Evolutionary conservation across 2,888 invertebrate genomes (phyloP).

Genomic region (Drosophila pseudotakahashii): DNA sequence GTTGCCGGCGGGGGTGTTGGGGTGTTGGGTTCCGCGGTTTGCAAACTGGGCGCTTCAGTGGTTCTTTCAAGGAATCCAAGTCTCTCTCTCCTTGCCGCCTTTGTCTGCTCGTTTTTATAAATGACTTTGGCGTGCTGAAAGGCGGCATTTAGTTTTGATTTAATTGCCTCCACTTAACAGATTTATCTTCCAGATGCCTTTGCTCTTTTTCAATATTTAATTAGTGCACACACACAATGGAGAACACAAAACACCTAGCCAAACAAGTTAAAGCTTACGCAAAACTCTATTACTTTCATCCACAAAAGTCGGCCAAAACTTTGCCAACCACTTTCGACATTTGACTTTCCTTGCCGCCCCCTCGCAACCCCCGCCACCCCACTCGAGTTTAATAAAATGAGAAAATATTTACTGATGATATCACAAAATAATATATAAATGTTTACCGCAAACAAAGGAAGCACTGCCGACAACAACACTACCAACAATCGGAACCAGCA

Average conservation of each 20-base stretch:
- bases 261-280: slow-evolving; percentile 41
- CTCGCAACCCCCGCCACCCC: background rate
- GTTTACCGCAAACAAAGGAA: slow-evolving; percentile 55
- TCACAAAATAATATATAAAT: slow-evolving; percentile 50
- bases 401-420: slow-evolving; percentile 58
- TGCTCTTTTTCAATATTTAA: slow-evolving; percentile 41
- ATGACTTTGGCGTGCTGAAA: slow-evolving; percentile 62
- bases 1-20: slow-evolving; percentile 7
- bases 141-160: slow-evolving; percentile 75
- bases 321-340: slow-evolving; percentile 39
- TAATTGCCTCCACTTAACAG: slow-evolving; percentile 73
- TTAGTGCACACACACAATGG: slow-evolving; percentile 27
- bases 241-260: background rate
- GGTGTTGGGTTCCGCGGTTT: slow-evolving; percentile 17
- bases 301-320: slow-evolving; percentile 38
- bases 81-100: slow-evolving; percentile 3
- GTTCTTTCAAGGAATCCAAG: slow-evolving; percentile 17
- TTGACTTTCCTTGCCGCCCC: slow-evolving; percentile 5
- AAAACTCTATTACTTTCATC: slow-evolving; percentile 36
- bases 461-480: slow-evolving; percentile 34
- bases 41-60: slow-evolving; percentile 17
- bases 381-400: slow-evolving; percentile 33
- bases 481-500: slow-evolving; percentile 59
- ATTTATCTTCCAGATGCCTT: slow-evolving; percentile 66
- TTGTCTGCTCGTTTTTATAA: slow-evolving; percentile 54